A percentile compares a stretch with the other conserved stretches of the same genome.
These are phyloP conservation scores for Eugnorisma glareosa DNA, from an alignment of 2,888 invertebrate genomes.

Conservation along the genomic window DNA sequence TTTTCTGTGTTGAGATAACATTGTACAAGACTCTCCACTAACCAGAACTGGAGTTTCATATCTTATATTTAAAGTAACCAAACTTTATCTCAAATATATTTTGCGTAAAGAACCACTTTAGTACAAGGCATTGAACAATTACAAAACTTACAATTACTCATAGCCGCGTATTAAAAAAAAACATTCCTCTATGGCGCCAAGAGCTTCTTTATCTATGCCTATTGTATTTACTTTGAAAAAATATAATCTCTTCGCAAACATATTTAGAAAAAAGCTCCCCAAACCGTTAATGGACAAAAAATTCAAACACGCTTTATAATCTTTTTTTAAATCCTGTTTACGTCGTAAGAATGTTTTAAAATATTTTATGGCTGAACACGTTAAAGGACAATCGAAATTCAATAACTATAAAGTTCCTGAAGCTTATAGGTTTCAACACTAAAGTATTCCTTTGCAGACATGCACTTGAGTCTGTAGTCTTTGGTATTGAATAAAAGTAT, in stretches of 20 bases:
- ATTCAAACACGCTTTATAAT: constrained; percentile 9
- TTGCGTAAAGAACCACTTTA: constrained; percentile 9
- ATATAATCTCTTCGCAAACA: constrained; percentile 62
- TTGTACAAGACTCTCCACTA: background rate
- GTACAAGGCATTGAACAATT: constrained; percentile 10
- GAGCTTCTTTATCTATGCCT: constrained; percentile 33
- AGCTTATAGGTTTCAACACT: constrained; percentile 48
- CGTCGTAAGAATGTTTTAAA: constrained; percentile 54
- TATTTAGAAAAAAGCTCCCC: constrained; percentile 43
- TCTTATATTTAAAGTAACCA: background rate
- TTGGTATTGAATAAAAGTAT: constrained; percentile 47
- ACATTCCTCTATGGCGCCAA: constrained; percentile 59
- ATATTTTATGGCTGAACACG: constrained; percentile 49
- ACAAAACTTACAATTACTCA: constrained; percentile 22
- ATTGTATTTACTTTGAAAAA: constrained; percentile 39
- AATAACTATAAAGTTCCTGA: constrained; percentile 62
- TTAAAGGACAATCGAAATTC: constrained; percentile 49
- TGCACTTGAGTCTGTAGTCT: constrained; percentile 52
- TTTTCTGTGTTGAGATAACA: constrained; percentile 17
- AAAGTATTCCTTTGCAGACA: constrained; percentile 35
- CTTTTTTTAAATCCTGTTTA: constrained; percentile 13
- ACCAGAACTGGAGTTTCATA: constrained; percentile 14
- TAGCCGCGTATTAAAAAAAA: constrained; percentile 3
- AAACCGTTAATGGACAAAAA: constrained; percentile 44
- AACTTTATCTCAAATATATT: constrained; percentile 6